Base-by-base conservation (phyloP, 1,140 invertebrate genomes). In the Saccostrea echinata region DNA sequence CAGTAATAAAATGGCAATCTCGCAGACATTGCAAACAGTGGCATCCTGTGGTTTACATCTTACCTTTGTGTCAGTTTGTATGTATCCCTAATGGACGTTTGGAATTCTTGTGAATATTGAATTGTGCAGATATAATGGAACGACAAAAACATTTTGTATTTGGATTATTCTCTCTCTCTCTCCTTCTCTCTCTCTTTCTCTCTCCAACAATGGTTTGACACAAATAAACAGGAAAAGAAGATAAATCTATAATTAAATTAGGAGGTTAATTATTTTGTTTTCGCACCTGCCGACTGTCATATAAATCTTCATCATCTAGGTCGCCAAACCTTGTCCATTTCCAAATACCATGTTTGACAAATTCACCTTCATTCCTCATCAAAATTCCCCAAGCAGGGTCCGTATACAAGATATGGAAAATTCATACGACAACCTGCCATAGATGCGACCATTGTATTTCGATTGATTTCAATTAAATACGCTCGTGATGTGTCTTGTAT, bases 381-480 rank as follows among this genome's bases (percentile, higher is more conserved):
- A 76, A 76, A 76, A 76, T 76, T 76, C 68, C 68, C 27, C 68
- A 13, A 76, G 27, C 27, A 30, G 68, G 68, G 68, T 30, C 30
- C 27, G 68, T 76, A 24, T 30, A 76, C 16, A 76, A 30, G 68
- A 76, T 30, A 76, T 76, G 68, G 24, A 35, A 18, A 76, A 76
- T 76, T 33, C 68, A 76, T 76, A 24, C 27, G 30, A 16, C 27
- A 33, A 76, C 24, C 68, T 76, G 68, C 68, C 68, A 30, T 12
- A 76, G 68, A 30, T 76, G 68, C 27, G 24, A 12, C 68, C 24
- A 76, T 76, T 76, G 68, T 16, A 33, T 30, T 76, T 76, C 68
- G 30, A 76, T 76, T 76, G 30, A 76, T 76, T 76, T 76, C 68
- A 76, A 76, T 76, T 76, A 76, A 30, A 76, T 30, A 76, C 16